Evolutionary conservation across 2,113 vertebrate species (phyloP).

Genomic region (Heterochromis multidens): DNA sequence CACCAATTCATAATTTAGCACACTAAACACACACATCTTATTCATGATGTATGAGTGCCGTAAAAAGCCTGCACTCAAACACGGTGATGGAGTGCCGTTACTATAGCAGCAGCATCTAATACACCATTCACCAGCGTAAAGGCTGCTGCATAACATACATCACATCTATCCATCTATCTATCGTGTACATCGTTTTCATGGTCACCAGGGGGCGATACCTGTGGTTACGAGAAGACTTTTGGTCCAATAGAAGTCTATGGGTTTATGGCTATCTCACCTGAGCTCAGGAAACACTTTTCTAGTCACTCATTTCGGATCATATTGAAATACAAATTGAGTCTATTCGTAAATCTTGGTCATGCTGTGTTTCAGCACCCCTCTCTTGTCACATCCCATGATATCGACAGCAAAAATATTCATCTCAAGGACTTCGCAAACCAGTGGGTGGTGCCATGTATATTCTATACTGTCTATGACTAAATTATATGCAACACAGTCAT

Average conservation of each 20-base stretch:
- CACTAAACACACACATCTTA: conserved; percentile 28
- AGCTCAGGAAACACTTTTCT: background rate
- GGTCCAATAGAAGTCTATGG: background rate
- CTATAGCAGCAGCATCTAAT: conserved; percentile 51
- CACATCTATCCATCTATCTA: background rate
- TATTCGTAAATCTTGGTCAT: background rate
- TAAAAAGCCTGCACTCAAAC: conserved; percentile 1
- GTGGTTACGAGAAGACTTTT: background rate
- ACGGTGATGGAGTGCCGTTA: conserved; percentile 28
- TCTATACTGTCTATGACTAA: background rate
- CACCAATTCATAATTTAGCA: conserved; percentile 44
- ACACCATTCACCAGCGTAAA: conserved; percentile 7
- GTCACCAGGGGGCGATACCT: background rate
- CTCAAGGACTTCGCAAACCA: too few relatives aligned
- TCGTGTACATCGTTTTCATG: background rate
- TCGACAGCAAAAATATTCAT: fast-evolving
- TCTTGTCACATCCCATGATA: too few relatives aligned
- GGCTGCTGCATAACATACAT: background rate
- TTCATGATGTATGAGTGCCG: conserved; percentile 38
- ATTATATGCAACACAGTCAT: background rate
- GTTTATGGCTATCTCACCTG: background rate
- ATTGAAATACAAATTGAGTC: background rate
- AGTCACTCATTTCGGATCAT: background rate
- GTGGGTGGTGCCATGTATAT: background rate
- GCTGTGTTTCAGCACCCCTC: background rate